A percentile compares a stretch with the other conserved stretches of the same genome.
These are phyloP conservation scores for Pyrocoelia pectoralis DNA, from an alignment of 2,888 invertebrate genomes.

Conservation along the genomic window DNA sequence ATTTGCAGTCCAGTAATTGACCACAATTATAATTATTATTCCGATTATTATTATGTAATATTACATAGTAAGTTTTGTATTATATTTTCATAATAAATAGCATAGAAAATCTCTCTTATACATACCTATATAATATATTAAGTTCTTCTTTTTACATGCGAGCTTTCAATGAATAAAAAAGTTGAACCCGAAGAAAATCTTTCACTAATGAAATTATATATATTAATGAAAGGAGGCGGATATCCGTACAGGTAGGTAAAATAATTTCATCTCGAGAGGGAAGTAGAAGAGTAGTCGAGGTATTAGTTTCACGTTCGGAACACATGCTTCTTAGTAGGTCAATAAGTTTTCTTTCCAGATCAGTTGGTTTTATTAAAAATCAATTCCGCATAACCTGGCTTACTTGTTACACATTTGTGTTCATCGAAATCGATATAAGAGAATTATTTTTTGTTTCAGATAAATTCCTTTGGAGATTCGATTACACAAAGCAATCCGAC, in stretches of 20 bases:
- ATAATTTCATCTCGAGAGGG: not conserved
- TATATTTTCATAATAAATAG: slow-evolving; percentile 64
- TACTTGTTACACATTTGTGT: too few relatives aligned
- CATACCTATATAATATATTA: too few relatives aligned
- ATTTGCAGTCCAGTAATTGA: slow-evolving; percentile 60
- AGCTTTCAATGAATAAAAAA: not conserved
- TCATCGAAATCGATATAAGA: not conserved
- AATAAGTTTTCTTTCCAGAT: not conserved
- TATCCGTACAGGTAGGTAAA: not conserved
- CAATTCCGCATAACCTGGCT: not conserved
- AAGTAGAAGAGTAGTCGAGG: too few relatives aligned
- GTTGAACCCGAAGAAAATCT: too few relatives aligned
- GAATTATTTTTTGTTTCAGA: not conserved
- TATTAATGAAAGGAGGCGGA: not conserved
- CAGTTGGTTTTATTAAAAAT: not conserved
- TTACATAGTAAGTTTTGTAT: slow-evolving; percentile 63
- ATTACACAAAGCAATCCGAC: too few relatives aligned
- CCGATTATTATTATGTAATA: slow-evolving; percentile 55
- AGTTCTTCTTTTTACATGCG: not conserved
- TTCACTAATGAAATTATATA: too few relatives aligned
- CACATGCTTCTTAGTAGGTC: not conserved
- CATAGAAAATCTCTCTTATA: slow-evolving; percentile 58
- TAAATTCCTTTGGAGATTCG: too few relatives aligned
- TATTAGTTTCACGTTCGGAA: not conserved
- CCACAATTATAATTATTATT: slow-evolving; percentile 57